Evolutionary conservation across 2,113 vertebrate genomes (phyloP).

Genomic region (Eolophus roseicapilla): DNA sequence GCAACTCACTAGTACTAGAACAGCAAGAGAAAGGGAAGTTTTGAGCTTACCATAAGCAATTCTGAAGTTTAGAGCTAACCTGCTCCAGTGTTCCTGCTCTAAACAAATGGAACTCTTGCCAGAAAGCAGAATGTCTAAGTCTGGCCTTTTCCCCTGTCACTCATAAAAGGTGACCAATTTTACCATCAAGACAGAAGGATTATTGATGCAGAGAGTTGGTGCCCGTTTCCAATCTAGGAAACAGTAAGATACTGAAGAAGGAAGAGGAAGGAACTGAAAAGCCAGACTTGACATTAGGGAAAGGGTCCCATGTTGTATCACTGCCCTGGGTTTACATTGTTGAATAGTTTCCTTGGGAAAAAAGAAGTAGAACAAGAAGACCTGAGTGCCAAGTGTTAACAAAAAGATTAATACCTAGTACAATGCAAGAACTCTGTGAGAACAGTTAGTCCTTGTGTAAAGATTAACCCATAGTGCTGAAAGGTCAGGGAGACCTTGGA

Average conservation of each 20-base stretch:
- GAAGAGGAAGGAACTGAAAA: background rate
- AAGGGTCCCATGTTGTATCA: background rate
- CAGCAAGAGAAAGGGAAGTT: background rate
- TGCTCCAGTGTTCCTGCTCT: background rate
- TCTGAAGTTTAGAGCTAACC: background rate
- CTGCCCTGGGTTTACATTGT: background rate
- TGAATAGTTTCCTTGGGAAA: background rate
- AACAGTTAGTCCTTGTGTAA: background rate
- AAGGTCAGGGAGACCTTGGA: background rate
- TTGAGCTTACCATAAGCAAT: background rate
- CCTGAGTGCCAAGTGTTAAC: background rate
- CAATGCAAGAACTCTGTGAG: background rate
- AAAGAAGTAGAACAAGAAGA: background rate
- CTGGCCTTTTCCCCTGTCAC: background rate
- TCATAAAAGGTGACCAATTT: background rate
- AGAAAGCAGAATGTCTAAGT: background rate
- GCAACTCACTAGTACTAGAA: background rate
- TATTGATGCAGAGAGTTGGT: background rate
- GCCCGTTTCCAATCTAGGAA: background rate
- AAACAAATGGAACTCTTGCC: background rate
- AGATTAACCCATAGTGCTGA: background rate
- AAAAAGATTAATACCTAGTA: background rate
- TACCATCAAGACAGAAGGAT: background rate
- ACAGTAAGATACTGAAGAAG: background rate
- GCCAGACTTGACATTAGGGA: fast-evolving